These are phyloP conservation scores for Aphrocallistes beatrix DNA, from an alignment of 37 sponge, comb jelly and placozoan species.

Conservation along the genomic window DNA sequence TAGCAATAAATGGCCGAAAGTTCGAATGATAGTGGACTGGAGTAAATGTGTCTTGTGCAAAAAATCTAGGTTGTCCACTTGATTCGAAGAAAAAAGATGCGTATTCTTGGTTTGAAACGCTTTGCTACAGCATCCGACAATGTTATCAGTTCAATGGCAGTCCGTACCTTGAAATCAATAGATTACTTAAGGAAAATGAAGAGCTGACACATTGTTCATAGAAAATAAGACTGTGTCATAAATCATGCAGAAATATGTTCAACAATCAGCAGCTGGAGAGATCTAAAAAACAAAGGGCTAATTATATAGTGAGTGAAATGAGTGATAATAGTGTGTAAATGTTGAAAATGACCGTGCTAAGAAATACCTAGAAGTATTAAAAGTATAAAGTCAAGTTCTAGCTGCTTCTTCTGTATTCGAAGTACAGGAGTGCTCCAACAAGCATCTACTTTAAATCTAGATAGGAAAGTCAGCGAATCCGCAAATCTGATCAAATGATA, in stretches of 20 bases:
- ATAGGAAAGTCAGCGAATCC: background rate
- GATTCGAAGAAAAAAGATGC: background rate
- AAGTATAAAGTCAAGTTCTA: background rate
- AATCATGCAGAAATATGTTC: background rate
- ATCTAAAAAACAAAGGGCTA: background rate
- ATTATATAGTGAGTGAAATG: background rate
- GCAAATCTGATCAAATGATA: background rate
- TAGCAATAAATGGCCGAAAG: background rate
- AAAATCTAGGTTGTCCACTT: background rate
- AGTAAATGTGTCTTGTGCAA: too few relatives aligned
- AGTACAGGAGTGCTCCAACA: background rate
- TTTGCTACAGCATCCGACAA: background rate
- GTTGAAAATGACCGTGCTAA: background rate
- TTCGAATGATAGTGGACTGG: too few relatives aligned
- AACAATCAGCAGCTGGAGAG: background rate
- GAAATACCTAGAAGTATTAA: background rate
- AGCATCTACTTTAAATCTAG: background rate
- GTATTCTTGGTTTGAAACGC: background rate
- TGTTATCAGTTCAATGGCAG: background rate
- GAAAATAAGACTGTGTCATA: background rate
- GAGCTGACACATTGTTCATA: background rate
- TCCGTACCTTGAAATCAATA: background rate
- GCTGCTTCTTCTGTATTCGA: background rate
- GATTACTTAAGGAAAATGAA: background rate
- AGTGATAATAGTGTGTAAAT: background rate